A percentile compares a stretch with the other conserved stretches of the same genome.
Conservation (phyloP, 2,113 vertebrate genomes). For the Theristicus caerulescens region DNA sequence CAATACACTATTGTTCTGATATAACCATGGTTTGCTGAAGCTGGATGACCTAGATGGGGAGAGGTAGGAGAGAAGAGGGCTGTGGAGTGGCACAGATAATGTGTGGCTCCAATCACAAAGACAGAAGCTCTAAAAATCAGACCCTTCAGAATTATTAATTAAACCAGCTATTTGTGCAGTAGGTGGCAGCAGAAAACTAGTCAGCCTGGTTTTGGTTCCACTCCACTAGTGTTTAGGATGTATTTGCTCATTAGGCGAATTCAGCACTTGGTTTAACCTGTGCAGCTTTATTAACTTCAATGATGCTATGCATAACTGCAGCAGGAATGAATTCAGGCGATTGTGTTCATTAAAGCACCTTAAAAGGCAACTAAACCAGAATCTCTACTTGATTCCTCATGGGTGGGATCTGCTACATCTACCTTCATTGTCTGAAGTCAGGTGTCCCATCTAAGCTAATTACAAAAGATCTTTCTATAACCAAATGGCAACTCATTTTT, state of each 20-base stretch:
- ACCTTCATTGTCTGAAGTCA: neutral
- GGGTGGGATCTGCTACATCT: neutral
- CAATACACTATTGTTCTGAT: neutral
- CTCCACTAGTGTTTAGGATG: neutral
- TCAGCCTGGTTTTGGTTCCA: neutral
- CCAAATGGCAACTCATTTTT: neutral
- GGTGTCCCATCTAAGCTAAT: neutral
- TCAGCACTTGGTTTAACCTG: neutral
- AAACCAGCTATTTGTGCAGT: neutral
- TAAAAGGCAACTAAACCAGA: neutral
- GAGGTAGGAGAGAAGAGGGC: neutral
- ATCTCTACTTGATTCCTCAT: neutral
- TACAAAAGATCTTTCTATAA: neutral
- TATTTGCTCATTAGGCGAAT: neutral
- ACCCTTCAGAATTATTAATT: neutral
- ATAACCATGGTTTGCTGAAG: neutral
- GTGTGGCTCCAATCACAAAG: neutral
- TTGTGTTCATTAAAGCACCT: neutral
- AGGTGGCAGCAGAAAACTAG: conserved; percentile 57
- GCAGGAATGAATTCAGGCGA: neutral
- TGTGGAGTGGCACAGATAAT: neutral
- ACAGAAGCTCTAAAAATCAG: neutral
- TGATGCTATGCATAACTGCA: neutral
- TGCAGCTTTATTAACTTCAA: neutral
- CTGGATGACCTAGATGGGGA: neutral